A percentile compares a stretch with the other conserved stretches of the same genome.
Conservation (phyloP, 37 sponge, comb jelly and placozoan species). For the Diacarnus erythraeanus region DNA sequence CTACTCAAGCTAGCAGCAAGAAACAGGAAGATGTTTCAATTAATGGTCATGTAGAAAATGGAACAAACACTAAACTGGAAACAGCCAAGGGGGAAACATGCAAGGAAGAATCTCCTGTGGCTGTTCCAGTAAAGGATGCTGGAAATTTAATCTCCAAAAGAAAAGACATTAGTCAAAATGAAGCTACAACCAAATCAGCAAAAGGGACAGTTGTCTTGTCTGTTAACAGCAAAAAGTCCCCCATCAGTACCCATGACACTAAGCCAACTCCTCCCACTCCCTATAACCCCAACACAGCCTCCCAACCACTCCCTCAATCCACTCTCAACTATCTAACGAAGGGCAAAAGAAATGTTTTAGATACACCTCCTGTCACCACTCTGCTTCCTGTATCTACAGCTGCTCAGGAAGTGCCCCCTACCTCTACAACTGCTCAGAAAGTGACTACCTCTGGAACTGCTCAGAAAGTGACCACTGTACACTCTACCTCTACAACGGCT, state of each 20-base stretch:
- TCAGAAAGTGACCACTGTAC: too few species aligned
- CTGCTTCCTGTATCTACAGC: not conserved
- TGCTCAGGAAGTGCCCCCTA: too few species aligned
- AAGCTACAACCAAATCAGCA: not conserved
- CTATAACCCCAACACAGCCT: not conserved
- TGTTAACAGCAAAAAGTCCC: not conserved
- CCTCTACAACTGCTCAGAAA: too few species aligned
- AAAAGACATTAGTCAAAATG: not conserved
- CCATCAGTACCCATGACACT: not conserved
- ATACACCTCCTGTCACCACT: slow-evolving; percentile 10
- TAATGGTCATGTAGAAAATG: too few species aligned
- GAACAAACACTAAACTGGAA: too few species aligned
- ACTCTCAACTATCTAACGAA: not conserved
- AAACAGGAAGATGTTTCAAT: not conserved
- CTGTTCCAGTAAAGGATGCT: not conserved
- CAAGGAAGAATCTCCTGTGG: not conserved
- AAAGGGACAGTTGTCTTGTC: not conserved
- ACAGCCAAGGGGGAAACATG: not conserved
- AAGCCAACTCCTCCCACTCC: not conserved
- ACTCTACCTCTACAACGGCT: too few species aligned
- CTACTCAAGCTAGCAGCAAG: not conserved
- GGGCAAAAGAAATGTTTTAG: not conserved
- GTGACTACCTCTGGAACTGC: too few species aligned
- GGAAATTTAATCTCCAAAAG: not conserved
- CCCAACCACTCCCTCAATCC: not conserved